Evolutionary conservation across 2,888 invertebrate species (phyloP), one percentile per base, ranked within the genome.

Genomic region (Atherix ibis): DNA sequence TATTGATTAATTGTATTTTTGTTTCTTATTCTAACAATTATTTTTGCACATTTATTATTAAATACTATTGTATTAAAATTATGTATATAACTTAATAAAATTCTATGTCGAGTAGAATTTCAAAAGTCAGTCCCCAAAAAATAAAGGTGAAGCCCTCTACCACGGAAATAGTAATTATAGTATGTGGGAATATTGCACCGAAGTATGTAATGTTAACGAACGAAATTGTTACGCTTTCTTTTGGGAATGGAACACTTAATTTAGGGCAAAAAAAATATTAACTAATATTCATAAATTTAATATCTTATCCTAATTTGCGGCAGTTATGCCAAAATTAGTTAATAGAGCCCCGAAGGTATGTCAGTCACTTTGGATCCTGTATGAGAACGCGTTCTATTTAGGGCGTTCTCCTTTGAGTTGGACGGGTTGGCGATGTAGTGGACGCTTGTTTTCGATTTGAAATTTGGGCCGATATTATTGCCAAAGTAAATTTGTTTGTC

Each of bases 271-370:
- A 15, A 15, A 34, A 29, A 34, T 29, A 18, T 28, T 22, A 29
- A 19, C 15, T 29, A 12, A 19, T 10, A 29, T 10, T 34, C 18
- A 18, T 34, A 15, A 14, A 24, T 27, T 22, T 27, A 34, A 18
- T 30, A 30, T 14, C 10, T 24, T 5, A 16, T 30, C 25, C n/a
- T 15, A 18, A 15, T 19, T 17, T 31, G 15, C 5, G 8, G 5
- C 6, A 16, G 28, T 14, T 28, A 2, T 14, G 28, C 28, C 15
- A 16, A 28, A 18, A 16, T 18, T 17, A 5, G 27, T 36, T 15
- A 79, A 61, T 79, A 79, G 41, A 79, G 59, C 36, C 79, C 79
- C 28, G 78, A 79, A 42, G 77, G 76, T 58, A 76, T 69, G 52
- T 79, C 78, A 4, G 77, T 76, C 8, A 79, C 66, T 63, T 78